phyloP scores from a whole-genome alignment of 2,888 invertebrate species.

The Strigamia transsilvanica region DNA sequence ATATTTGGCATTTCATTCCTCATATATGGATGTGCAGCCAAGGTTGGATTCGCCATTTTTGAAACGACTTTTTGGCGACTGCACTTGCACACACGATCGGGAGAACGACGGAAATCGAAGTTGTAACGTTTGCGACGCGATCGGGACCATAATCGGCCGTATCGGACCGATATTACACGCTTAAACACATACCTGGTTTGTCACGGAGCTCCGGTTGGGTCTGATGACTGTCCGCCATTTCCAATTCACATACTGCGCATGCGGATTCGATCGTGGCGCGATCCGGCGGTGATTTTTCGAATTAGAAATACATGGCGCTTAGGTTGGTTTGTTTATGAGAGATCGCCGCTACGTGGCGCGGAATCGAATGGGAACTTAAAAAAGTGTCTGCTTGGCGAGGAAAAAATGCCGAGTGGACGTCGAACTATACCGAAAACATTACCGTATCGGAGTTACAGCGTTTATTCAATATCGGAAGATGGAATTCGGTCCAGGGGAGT shows the following conservation, averaged over 20 bases:
- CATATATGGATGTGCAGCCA: conserved; percentile 38
- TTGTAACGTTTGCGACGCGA: not conserved
- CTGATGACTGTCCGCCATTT: conserved; percentile 52
- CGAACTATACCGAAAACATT: conserved; percentile 34
- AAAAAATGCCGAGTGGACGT: conserved; percentile 45
- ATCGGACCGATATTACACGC: not conserved
- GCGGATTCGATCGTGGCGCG: not conserved
- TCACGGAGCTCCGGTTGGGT: conserved; percentile 49
- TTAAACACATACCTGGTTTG: conserved; percentile 33
- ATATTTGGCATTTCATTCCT: conserved; percentile 35
- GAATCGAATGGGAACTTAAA: not conserved
- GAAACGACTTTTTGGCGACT: not conserved
- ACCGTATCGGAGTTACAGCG: conserved; percentile 1
- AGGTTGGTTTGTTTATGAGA: not conserved
- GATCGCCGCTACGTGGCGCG: not conserved
- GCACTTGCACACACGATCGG: not conserved
- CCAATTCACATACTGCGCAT: conserved; percentile 27
- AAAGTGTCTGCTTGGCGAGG: not conserved
- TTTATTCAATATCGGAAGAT: conserved; percentile 44
- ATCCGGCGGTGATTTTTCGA: not conserved
- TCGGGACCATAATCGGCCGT: not conserved
- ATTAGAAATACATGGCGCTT: not conserved
- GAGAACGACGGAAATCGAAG: not conserved
- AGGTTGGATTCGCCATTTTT: conserved; percentile 35
- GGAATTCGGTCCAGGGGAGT: not conserved